Conservation (phyloP, 2,888 invertebrate species). For the Aleiodes leptofemur region DNA sequence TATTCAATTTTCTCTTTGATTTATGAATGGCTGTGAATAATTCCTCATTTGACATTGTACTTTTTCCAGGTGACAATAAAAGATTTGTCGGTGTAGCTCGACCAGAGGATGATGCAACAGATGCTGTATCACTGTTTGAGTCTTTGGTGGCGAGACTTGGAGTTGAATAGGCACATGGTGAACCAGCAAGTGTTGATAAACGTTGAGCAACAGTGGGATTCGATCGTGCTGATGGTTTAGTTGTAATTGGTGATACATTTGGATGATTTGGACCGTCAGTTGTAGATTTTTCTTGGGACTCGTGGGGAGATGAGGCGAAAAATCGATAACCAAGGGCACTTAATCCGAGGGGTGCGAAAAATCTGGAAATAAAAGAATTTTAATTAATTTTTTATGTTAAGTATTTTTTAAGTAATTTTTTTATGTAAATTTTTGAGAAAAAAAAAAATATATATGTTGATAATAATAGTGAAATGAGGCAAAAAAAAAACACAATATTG, state of each 20-base stretch:
- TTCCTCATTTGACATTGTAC: conserved; percentile 87
- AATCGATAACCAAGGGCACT: conserved; percentile 71
- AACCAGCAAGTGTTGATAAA: conserved; percentile 56
- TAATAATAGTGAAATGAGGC: too few species aligned
- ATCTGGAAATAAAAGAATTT: conserved; percentile 56
- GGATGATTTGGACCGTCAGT: conserved; percentile 55
- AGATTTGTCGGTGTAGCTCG: conserved; percentile 65
- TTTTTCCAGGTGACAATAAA: conserved; percentile 81
- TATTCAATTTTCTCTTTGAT: conserved; percentile 85
- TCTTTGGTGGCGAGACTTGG: conserved; percentile 53
- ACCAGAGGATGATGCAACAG: conserved; percentile 60
- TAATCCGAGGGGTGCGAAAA: conserved; percentile 67
- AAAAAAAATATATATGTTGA: too few species aligned
- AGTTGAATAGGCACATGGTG: conserved; percentile 57
- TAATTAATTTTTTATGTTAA: too few species aligned
- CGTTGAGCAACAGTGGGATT: conserved; percentile 67
- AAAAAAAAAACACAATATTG: too few species aligned
- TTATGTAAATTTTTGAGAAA: too few species aligned
- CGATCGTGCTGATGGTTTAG: conserved; percentile 59
- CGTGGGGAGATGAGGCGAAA: conserved; percentile 68
- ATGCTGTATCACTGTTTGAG: conserved; percentile 40
- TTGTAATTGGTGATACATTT: conserved; percentile 69
- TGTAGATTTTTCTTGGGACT: conserved; percentile 58
- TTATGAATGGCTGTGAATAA: conserved; percentile 87
- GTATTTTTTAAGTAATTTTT: too few species aligned